These are phyloP conservation scores for Acrobasis repandana DNA, from an alignment of 2,888 invertebrate genomes.

Conservation along the genomic window DNA sequence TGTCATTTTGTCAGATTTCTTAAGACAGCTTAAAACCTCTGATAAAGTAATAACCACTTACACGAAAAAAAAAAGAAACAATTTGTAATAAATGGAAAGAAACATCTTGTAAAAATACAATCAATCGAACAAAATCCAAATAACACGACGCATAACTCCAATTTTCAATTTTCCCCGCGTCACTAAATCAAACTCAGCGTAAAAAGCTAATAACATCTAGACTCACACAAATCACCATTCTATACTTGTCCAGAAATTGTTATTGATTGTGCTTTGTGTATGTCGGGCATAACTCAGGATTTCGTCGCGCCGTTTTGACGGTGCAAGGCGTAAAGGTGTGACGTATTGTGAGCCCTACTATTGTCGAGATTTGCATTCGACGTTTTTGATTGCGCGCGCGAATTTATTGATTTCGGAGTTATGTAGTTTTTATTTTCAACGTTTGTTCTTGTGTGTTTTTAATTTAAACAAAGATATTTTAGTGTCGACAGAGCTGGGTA, in stretches of 20 bases:
- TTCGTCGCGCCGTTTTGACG: slow-evolving; percentile 66
- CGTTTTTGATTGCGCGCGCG: slow-evolving; percentile 32
- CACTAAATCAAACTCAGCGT: slow-evolving; percentile 14
- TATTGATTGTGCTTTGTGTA: slow-evolving; percentile 75
- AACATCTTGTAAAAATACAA: no score
- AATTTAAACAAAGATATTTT: no score
- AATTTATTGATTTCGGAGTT: slow-evolving; percentile 17
- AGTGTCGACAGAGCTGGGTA: no score
- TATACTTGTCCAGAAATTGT: slow-evolving; percentile 65
- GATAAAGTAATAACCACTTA: no score
- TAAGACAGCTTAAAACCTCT: no score
- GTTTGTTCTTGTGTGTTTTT: no score
- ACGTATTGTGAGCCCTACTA: slow-evolving; percentile 34
- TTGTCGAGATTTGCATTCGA: slow-evolving; percentile 40
- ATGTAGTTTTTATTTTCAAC: neutral
- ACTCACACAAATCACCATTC: slow-evolving; percentile 56
- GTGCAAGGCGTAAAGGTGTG: slow-evolving; percentile 46
- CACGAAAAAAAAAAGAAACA: no score
- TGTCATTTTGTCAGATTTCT: no score
- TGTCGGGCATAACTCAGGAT: slow-evolving; percentile 65
- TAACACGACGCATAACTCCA: neutral
- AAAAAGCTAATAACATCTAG: slow-evolving; percentile 24
- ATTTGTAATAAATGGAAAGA: no score
- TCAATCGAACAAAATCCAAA: neutral
- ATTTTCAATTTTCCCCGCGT: slow-evolving; percentile 14